These are phyloP conservation scores for Liopterus haemorrhoidalis DNA, from an alignment of 2,888 invertebrate species.

Conservation along the genomic window DNA sequence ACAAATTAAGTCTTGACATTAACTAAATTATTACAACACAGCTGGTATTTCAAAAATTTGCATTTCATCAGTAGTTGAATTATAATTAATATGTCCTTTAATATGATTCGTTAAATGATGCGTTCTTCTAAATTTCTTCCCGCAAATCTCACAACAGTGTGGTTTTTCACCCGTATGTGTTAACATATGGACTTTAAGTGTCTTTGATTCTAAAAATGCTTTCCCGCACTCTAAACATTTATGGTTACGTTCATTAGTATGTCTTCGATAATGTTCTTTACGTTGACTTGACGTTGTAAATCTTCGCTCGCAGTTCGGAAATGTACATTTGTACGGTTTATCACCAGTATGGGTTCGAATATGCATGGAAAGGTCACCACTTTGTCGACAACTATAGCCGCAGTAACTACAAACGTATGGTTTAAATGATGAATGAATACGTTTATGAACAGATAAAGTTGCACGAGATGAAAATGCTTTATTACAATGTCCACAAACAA, in stretches of 20 bases:
- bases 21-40: too few species aligned
- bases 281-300: conserved; percentile 34
- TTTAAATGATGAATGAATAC: conserved; percentile 32
- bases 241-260: conserved; percentile 32
- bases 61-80: conserved; percentile 7
- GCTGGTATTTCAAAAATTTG: too few species aligned
- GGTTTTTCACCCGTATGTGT: conserved; percentile 34
- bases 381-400: conserved; percentile 31
- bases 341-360: conserved; percentile 34
- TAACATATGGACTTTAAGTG: conserved; percentile 33
- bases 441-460: conserved; percentile 31
- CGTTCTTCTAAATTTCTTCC: conserved; percentile 31
- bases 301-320: conserved; percentile 31
- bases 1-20: too few species aligned
- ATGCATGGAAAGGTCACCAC: conserved; percentile 34
- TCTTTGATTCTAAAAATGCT: conserved; percentile 31
- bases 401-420: conserved; percentile 33
- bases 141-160: conserved; percentile 31
- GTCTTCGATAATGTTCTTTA: conserved; percentile 32
- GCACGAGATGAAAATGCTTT: conserved; percentile 33
- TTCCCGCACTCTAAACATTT: conserved; percentile 30
- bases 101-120: conserved; percentile 34
- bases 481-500: conserved; percentile 32
- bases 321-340: conserved; percentile 33
- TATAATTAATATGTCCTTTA: conserved; percentile 28